phyloP scores from a whole-genome alignment of 2,113 vertebrate genomes.

The Lycocorax pyrrhopterus region DNA sequence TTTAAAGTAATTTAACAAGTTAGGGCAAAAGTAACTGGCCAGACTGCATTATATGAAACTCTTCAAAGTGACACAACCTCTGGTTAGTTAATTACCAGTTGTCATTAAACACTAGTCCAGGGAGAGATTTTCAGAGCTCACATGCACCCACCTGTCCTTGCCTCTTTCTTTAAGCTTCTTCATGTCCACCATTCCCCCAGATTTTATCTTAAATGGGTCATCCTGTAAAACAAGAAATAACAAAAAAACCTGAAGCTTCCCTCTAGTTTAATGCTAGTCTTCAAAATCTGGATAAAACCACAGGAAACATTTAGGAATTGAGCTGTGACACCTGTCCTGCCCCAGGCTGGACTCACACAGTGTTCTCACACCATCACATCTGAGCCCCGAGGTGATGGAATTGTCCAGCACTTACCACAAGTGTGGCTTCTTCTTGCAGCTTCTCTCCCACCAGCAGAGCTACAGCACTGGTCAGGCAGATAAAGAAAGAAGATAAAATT shows the following conservation, averaged over 20 bases:
- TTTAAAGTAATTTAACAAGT: not conserved
- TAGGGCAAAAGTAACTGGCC: not conserved
- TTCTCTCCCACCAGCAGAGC: conserved; percentile 92
- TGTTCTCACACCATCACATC: not conserved
- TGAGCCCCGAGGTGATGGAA: accelerated
- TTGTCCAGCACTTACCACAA: conserved; percentile 69
- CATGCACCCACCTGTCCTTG: conserved; percentile 82
- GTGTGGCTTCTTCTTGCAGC: conserved; percentile 77
- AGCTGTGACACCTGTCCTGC: not conserved
- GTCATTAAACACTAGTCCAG: not conserved
- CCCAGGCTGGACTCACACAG: not conserved
- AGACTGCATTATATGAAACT: not conserved
- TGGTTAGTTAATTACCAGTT: not conserved
- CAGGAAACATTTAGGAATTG: not conserved
- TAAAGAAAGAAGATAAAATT: not conserved
- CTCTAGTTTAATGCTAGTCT: not conserved
- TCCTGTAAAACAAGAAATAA: conserved; percentile 71
- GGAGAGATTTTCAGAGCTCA: not conserved
- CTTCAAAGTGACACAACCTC: not conserved
- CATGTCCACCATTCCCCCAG: conserved; percentile 96
- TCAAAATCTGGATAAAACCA: not conserved
- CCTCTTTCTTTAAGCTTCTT: conserved; percentile 94
- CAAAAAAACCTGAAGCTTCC: not conserved
- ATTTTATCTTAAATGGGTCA: conserved; percentile 94
- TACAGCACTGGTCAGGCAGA: conserved; percentile 72